phyloP scores from a whole-genome alignment of 2,113 vertebrate species.

The Microcebus tavaratra region DNA sequence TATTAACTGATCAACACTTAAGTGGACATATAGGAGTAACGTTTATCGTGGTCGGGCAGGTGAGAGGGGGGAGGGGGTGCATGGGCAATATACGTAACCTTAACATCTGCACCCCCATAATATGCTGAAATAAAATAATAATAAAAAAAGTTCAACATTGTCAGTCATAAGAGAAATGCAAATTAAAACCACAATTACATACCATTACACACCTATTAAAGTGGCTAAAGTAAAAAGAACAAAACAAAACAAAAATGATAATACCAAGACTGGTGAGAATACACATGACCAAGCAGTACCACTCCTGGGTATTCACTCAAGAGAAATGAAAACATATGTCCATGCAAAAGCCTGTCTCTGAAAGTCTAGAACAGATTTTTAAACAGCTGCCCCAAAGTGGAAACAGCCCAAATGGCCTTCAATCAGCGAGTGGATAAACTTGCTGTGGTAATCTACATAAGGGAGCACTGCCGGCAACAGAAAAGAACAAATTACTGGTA shows the following conservation, averaged over 20 bases:
- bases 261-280: fast-evolving
- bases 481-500: fast-evolving
- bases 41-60: no score
- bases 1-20: no score
- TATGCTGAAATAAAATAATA: no score
- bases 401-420: fast-evolving
- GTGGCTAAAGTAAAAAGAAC: fast-evolving
- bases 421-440: fast-evolving
- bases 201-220: no score
- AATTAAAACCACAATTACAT: neutral
- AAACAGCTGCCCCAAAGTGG: fast-evolving
- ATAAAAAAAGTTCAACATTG: fast-evolving
- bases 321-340: fast-evolving
- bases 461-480: fast-evolving
- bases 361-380: fast-evolving
- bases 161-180: neutral
- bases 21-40: no score
- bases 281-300: fast-evolving
- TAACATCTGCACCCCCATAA: no score
- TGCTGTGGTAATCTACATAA: fast-evolving
- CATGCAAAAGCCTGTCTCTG: fast-evolving
- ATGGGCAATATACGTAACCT: no score
- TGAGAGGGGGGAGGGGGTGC: no score
- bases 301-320: fast-evolving
- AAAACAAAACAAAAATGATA: fast-evolving